Evolutionary conservation across 2,797 vertebrate species (phyloP).

Genomic region (Phrynocephalus forsythii): DNA sequence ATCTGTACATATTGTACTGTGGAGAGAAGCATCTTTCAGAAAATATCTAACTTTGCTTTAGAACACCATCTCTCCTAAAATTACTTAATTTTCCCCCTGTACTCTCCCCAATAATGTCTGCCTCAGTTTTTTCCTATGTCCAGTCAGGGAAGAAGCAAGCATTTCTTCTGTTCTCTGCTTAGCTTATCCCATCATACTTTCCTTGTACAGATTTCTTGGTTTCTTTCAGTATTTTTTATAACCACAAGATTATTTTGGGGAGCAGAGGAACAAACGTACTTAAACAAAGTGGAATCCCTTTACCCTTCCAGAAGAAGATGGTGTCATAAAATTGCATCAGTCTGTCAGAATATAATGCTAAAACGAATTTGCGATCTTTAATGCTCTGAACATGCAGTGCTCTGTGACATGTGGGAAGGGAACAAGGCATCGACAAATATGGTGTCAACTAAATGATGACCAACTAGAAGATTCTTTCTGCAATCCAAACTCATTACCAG

Average conservation of each 20-base stretch:
- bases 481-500: conserved; percentile 82
- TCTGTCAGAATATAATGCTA: background rate
- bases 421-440: conserved; percentile 85
- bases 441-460: conserved; percentile 85
- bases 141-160: background rate
- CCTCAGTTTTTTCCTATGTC: background rate
- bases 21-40: background rate
- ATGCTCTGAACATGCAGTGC: conserved; percentile 80
- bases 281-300: background rate
- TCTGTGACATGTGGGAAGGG: conserved; percentile 93
- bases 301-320: background rate
- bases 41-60: background rate
- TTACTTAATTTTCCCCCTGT: background rate
- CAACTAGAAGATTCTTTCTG: conserved; percentile 87
- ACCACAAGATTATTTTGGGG: background rate
- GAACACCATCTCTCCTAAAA: background rate
- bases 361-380: conserved; percentile 9
- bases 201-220: background rate
- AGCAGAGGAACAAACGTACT: background rate
- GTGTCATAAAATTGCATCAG: background rate
- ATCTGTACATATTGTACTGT: background rate
- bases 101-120: background rate
- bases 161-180: background rate
- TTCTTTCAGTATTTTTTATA: background rate
- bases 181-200: background rate